These are phyloP conservation scores for Scomber colias DNA, from an alignment of 2,113 vertebrate species.

Conservation along the genomic window DNA sequence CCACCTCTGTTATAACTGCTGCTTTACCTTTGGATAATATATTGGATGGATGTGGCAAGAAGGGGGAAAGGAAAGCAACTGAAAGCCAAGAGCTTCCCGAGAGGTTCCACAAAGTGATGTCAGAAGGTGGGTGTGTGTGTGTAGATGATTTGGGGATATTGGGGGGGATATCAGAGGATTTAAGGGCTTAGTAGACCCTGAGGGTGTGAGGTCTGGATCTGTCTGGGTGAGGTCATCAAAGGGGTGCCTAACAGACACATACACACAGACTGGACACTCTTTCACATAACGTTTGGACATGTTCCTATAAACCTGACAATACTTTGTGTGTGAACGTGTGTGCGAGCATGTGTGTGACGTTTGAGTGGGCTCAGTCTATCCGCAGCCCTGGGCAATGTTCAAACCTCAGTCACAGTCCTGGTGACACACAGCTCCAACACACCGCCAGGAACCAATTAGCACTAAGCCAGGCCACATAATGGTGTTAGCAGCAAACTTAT, in stretches of 20 bases:
- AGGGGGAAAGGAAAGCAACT: constrained; percentile 60
- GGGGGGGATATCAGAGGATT: constrained; percentile 69
- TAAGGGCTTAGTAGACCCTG: constrained; percentile 65
- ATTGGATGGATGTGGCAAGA: constrained; percentile 59
- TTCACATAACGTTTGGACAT: constrained; percentile 51
- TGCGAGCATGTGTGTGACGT: constrained; percentile 52
- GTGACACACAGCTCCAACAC: constrained; percentile 65
- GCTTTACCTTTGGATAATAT: constrained; percentile 61
- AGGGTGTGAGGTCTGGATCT: constrained; percentile 72
- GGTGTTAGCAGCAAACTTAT: constrained; percentile 56
- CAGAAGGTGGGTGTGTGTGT: constrained; percentile 58
- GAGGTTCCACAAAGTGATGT: constrained; percentile 69
- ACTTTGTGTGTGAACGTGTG: constrained; percentile 39
- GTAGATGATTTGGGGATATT: constrained; percentile 73
- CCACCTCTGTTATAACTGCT: constrained; percentile 52
- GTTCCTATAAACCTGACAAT: constrained; percentile 43
- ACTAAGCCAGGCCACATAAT: constrained; percentile 69
- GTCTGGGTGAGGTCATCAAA: constrained; percentile 69
- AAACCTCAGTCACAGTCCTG: constrained; percentile 73
- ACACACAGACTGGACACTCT: constrained; percentile 30
- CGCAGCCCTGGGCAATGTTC: constrained; percentile 67
- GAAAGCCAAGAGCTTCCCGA: constrained; percentile 66
- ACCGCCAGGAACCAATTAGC: constrained; percentile 72
- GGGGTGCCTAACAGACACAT: constrained; percentile 39
- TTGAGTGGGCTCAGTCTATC: constrained; percentile 57